These are phyloP conservation scores for Microcaecilia unicolor DNA, from an alignment of 2,797 vertebrate genomes.

Conservation along the genomic window DNA sequence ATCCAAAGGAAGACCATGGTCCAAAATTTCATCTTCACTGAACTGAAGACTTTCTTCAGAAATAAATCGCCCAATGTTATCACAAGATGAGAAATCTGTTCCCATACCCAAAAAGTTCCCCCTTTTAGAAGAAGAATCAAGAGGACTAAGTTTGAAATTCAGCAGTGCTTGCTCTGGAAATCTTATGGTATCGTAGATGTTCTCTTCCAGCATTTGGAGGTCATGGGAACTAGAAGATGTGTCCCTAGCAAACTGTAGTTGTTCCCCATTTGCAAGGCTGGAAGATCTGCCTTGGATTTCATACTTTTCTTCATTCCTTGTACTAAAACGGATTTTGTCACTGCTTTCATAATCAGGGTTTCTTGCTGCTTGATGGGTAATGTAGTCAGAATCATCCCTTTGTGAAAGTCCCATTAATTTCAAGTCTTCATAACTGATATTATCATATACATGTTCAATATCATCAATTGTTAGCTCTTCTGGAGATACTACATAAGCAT, in stretches of 20 bases:
- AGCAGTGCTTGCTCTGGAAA: constrained; percentile 58
- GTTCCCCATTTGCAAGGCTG: constrained; percentile 21
- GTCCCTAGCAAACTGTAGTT: constrained; percentile 31
- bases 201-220: constrained; percentile 73
- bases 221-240: constrained; percentile 51
- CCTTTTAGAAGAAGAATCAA: constrained; percentile 36
- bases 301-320: constrained; percentile 18
- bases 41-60: constrained; percentile 80
- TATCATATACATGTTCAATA: constrained; percentile 91
- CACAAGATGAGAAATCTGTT: constrained; percentile 56
- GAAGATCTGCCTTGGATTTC: constrained; percentile 29
- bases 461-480: constrained; percentile 83
- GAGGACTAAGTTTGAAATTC: constrained; percentile 26
- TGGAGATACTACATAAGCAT: constrained; percentile 67
- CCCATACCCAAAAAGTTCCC: constrained; percentile 55
- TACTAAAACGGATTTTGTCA: constrained; percentile 36
- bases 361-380: constrained; percentile 32
- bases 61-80: constrained; percentile 54
- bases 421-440: constrained; percentile 90
- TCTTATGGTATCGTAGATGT: constrained; percentile 88
- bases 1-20: constrained; percentile 42
- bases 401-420: constrained; percentile 81
- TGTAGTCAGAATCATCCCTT: constrained; percentile 47
- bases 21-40: constrained; percentile 57
- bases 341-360: constrained; percentile 36